Conservation (phyloP, 2,888 invertebrate genomes). For the Caenorhabditis uteleia region DNA sequence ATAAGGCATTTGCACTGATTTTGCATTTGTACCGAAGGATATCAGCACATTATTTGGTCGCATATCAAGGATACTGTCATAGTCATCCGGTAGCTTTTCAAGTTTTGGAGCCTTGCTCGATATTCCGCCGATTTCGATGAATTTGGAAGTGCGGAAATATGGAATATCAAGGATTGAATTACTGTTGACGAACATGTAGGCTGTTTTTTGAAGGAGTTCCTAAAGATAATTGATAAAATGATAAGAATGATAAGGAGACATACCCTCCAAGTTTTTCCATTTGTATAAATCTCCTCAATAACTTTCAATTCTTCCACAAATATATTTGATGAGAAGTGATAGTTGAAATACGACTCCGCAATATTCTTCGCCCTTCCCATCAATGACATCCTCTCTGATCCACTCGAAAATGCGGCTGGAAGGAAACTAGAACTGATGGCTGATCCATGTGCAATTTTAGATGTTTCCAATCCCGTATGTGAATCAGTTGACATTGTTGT, state of each 20-base stretch:
- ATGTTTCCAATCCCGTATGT: conserved; percentile 19
- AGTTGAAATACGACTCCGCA: conserved; percentile 14
- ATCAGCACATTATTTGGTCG: conserved; percentile 21
- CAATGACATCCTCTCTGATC: conserved; percentile 21
- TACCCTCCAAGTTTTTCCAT: conserved; percentile 12
- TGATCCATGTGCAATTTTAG: conserved; percentile 21
- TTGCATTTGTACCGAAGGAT: conserved; percentile 27
- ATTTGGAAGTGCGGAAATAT: conserved; percentile 14
- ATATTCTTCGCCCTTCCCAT: conserved; percentile 11
- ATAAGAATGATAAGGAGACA: too few relatives aligned
- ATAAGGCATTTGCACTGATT: conserved; percentile 13
- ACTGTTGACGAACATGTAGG: conserved; percentile 24
- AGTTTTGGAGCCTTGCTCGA: conserved; percentile 9
- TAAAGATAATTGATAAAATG: too few relatives aligned
- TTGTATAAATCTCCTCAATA: conserved; percentile 13
- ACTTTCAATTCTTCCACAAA: conserved; percentile 14
- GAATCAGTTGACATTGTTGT: conserved; percentile 31
- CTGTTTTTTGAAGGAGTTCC: conserved; percentile 11
- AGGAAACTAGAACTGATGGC: conserved; percentile 18
- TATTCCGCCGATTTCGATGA: conserved; percentile 29
- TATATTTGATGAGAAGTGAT: conserved; percentile 7
- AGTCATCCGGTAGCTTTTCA: conserved; percentile 7
- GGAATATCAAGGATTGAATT: conserved; percentile 29
- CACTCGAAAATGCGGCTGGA: conserved; percentile 16
- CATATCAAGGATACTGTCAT: conserved; percentile 10